Evolutionary conservation across 2,888 invertebrate genomes (phyloP).

Genomic region (Scaptomyza caliginosa): DNA sequence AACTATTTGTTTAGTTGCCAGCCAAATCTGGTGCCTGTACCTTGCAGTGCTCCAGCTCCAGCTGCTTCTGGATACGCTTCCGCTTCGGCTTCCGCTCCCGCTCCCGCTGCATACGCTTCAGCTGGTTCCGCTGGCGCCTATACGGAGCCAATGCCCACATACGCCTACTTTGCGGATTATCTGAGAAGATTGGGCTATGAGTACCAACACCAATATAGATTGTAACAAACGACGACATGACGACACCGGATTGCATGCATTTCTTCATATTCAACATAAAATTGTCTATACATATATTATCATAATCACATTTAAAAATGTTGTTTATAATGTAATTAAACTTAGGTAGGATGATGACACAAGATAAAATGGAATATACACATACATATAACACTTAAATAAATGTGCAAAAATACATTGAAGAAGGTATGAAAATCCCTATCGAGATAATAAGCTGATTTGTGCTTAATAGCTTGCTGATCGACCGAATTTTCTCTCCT

Average conservation of each 20-base stretch:
- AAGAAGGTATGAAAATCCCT: neutral
- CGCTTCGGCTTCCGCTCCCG: neutral
- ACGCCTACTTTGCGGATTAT: constrained; percentile 28
- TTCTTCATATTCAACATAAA: neutral
- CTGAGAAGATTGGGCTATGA: constrained; percentile 27
- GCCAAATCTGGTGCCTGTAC: constrained; percentile 66
- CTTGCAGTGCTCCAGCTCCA: constrained; percentile 49
- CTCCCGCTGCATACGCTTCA: neutral
- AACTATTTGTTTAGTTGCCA: constrained; percentile 77
- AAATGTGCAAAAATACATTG: constrained; percentile 4
- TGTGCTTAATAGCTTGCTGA: constrained; percentile 29
- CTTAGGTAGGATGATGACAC: constrained; percentile 55
- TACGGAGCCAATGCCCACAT: constrained; percentile 43
- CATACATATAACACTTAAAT: constrained; percentile 1
- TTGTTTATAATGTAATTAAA: constrained; percentile 12
- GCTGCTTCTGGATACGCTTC: neutral
- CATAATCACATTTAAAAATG: constrained; percentile 7
- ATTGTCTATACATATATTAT: constrained; percentile 3
- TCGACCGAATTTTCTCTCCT: constrained; percentile 17
- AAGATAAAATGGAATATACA: constrained; percentile 22
- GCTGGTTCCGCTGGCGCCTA: constrained; percentile 61
- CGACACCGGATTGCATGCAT: constrained; percentile 11
- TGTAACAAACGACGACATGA: constrained; percentile 5
- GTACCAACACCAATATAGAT: constrained; percentile 16
- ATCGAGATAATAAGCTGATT: constrained; percentile 2